A percentile compares a stretch with the other conserved stretches of the same genome.
Evolutionary conservation across 2,113 vertebrate species (phyloP).

Genomic region (Xenopus laevis): DNA sequence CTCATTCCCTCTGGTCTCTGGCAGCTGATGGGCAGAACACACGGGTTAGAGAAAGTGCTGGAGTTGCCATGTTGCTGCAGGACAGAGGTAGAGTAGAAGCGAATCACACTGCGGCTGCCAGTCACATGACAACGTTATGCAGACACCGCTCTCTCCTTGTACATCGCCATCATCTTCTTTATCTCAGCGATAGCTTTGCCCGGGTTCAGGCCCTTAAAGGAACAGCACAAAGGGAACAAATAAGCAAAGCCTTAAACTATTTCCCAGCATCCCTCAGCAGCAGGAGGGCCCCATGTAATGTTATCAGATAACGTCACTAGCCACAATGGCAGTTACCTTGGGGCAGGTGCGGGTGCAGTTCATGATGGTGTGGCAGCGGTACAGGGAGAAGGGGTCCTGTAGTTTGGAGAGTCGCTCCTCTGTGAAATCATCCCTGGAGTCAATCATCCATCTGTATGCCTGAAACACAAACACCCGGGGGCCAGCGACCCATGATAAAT

Average conservation of each 20-base stretch:
- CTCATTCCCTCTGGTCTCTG: too few relatives aligned
- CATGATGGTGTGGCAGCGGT: conserved; percentile 98
- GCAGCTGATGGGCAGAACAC: not conserved
- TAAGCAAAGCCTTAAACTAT: too few relatives aligned
- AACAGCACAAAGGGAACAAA: not conserved
- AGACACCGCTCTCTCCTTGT: conserved; percentile 69
- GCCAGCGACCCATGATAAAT: too few relatives aligned
- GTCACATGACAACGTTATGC: conserved; percentile 45
- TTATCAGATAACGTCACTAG: too few relatives aligned
- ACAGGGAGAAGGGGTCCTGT: conserved; percentile 92
- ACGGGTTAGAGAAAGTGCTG: not conserved
- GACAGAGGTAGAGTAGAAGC: not conserved
- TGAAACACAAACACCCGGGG: conserved; percentile 45
- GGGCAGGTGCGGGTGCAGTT: conserved; percentile 92
- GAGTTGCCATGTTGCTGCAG: not conserved
- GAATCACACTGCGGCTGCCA: not conserved
- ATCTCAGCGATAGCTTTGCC: conserved; percentile 95
- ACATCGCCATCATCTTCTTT: conserved; percentile 96
- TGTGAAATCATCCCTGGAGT: conserved; percentile 88
- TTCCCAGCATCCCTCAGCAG: too few relatives aligned
- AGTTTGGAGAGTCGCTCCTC: conserved; percentile 88
- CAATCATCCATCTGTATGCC: conserved; percentile 97
- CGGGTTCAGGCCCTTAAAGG: conserved; percentile 84
- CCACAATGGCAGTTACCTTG: conserved; percentile 69
- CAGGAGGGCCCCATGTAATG: too few relatives aligned